Conservation (phyloP, 2,113 vertebrate genomes). For the Corythoichthys intestinalis region DNA sequence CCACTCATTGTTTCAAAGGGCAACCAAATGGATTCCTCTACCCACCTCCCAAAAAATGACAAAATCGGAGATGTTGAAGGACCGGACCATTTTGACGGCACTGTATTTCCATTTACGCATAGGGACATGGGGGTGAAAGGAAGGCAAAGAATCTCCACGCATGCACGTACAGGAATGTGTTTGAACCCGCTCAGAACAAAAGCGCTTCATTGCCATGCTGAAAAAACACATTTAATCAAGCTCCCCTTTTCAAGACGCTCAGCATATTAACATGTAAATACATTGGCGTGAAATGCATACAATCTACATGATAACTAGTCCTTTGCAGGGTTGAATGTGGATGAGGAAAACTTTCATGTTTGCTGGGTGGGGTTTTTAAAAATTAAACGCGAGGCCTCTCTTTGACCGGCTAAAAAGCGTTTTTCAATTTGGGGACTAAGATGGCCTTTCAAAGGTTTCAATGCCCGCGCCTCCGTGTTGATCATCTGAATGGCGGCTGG, state of each 20-base stretch:
- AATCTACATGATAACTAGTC: conserved; percentile 77
- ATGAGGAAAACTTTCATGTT: conserved; percentile 70
- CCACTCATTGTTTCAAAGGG: too few relatives aligned
- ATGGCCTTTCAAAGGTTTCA: conserved; percentile 62
- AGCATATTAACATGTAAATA: conserved; percentile 78
- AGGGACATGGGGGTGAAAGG: conserved; percentile 32
- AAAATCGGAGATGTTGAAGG: neutral
- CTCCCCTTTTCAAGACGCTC: conserved; percentile 65
- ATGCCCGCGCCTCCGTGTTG: conserved; percentile 56
- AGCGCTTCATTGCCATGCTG: conserved; percentile 64
- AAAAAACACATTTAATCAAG: conserved; percentile 59
- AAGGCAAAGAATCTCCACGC: conserved; percentile 37
- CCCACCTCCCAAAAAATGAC: too few relatives aligned
- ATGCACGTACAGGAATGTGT: conserved; percentile 65
- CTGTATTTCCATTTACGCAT: neutral
- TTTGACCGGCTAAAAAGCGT: conserved; percentile 45
- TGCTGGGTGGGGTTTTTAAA: conserved; percentile 60
- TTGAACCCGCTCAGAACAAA: conserved; percentile 67
- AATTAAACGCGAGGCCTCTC: conserved; percentile 69
- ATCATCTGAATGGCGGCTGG: conserved; percentile 56
- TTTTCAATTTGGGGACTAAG: conserved; percentile 66
- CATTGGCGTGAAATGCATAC: conserved; percentile 71
- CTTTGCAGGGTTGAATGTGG: conserved; percentile 71
- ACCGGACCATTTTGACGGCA: neutral
- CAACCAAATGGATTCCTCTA: too few relatives aligned